phyloP scores from a whole-genome alignment of 2,888 invertebrate genomes.

The Hyppa rectilinea region DNA sequence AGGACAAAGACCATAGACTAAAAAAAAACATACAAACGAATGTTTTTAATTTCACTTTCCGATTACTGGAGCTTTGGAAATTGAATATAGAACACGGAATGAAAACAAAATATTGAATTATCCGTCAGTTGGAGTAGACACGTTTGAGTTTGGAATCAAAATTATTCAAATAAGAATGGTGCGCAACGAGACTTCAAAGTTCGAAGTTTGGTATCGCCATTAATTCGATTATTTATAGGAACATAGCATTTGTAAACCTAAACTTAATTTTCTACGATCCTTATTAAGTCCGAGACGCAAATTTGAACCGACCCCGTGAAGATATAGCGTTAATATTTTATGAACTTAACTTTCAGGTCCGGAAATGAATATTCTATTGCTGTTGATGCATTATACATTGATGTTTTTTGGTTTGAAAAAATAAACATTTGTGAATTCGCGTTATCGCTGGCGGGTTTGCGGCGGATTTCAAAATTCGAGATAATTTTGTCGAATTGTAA shows the following conservation, averaged over 20 bases:
- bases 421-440: constrained; percentile 40
- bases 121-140: constrained; percentile 30
- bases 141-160: constrained; percentile 58
- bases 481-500: not conserved
- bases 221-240: constrained; percentile 62
- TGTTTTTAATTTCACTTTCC: constrained; percentile 28
- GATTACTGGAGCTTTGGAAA: constrained; percentile 12
- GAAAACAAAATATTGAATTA: constrained; percentile 51
- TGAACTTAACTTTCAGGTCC: constrained; percentile 74
- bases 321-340: constrained; percentile 76
- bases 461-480: constrained; percentile 7
- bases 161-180: constrained; percentile 56
- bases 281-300: constrained; percentile 69
- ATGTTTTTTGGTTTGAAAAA: constrained; percentile 44
- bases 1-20: constrained; percentile 27
- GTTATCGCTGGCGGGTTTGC: constrained; percentile 7
- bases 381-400: constrained; percentile 59
- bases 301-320: constrained; percentile 68
- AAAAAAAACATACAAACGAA: constrained; percentile 18
- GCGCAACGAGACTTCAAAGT: constrained; percentile 39
- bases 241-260: constrained; percentile 63
- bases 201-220: constrained; percentile 46
- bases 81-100: constrained; percentile 41
- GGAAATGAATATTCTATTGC: constrained; percentile 74
- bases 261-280: constrained; percentile 69